Base-by-base conservation (phyloP, 2,113 vertebrate genomes). In the Thalassarche chlororhynchos region DNA sequence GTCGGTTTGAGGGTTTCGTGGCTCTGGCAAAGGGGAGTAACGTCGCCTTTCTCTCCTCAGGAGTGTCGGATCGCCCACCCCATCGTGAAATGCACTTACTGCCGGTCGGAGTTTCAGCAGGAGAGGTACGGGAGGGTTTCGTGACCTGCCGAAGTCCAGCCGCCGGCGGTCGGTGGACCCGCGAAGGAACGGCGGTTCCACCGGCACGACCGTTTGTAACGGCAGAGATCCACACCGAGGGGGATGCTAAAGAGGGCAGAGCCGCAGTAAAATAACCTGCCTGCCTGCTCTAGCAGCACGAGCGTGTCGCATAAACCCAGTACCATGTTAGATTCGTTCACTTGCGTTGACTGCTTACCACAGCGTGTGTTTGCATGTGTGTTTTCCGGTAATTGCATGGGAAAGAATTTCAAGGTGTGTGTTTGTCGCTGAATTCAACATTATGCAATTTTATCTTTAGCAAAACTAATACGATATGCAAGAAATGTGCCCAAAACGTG, bases 381-480 rank as follows among this genome's bases (percentile, higher is more conserved):
- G 34, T 47, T 46, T 51, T 14, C 17, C 62, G 7, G 28, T 51
- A 21, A 9, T 31, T 40, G 62, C 75, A 1, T 6, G 66, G 68
- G 75, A 10, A 65, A 36, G 64, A 58, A 18, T 3, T 7, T 20
- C 44, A 1, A 10, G 92, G 61, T n/a, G 47, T 0, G 0, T 17
- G 38, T 40, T 36, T 32, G 70, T 70, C 12, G 8, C 70, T 19
- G 58, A 69, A n/a, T 51, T 86, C 51, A 76, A 5, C 28, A 1
- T 40, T 47, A 2, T 93, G 40, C 65, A 0, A 0, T 96, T 95
- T 97, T 95, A 20, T 97, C 96, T 98, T 87, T 97, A 99, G 99
- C 98, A 99, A 99, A 99, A 99, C 99, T 40, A 99, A 99, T 79
- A 99, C 99, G 69, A 99, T 99, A 98, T 99, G 99, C 98, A 99